phyloP scores from a whole-genome alignment of 2,797 vertebrate genomes.

The Sebastes paucispinis region DNA sequence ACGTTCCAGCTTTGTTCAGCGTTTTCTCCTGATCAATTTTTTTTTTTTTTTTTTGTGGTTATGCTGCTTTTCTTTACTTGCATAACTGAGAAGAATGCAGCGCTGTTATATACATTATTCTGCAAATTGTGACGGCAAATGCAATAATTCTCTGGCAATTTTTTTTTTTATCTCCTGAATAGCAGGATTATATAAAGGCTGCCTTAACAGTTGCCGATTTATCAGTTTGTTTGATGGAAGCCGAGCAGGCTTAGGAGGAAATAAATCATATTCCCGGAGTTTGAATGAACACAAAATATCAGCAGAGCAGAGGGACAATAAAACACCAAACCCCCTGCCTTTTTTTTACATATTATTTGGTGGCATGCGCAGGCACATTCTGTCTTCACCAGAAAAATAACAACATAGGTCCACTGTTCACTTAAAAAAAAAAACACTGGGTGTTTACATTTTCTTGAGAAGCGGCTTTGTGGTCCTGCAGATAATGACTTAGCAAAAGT shows the following conservation, averaged over 20 bases:
- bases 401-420: background rate
- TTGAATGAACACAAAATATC: slow-evolving; percentile 42
- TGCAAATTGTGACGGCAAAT: slow-evolving; percentile 23
- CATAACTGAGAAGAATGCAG: slow-evolving; percentile 15
- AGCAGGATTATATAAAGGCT: slow-evolving; percentile 41
- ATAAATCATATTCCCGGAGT: slow-evolving; percentile 43
- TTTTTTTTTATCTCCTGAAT: slow-evolving; percentile 30
- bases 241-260: slow-evolving; percentile 9
- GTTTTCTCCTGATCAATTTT: slow-evolving; percentile 35
- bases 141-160: slow-evolving; percentile 25
- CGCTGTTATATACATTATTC: slow-evolving; percentile 23
- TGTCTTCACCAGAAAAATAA: background rate
- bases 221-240: slow-evolving; percentile 38
- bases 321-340: background rate
- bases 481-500: background rate
- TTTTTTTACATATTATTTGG: background rate
- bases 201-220: slow-evolving; percentile 34
- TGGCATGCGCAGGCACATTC: background rate
- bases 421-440: background rate
- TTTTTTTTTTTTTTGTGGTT: background rate
- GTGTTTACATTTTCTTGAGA: background rate
- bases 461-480: background rate
- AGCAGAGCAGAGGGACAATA: slow-evolving; percentile 16
- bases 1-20: slow-evolving; percentile 59
- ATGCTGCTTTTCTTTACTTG: slow-evolving; percentile 28